phyloP scores from a whole-genome alignment of 2,888 invertebrate species.

The Linnaemya tessellans region DNA sequence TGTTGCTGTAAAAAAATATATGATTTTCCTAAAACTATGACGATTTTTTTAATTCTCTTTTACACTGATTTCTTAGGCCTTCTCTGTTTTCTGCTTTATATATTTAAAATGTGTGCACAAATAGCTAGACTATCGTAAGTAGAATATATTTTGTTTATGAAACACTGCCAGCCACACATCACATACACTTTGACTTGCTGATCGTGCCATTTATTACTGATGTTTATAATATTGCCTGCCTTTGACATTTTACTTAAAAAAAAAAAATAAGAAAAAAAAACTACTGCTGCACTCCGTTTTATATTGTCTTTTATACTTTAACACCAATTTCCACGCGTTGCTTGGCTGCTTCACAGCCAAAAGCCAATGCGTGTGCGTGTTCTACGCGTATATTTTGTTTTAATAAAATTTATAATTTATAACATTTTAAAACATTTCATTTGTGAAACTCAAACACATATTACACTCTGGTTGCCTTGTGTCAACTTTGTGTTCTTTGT shows the following conservation, averaged over 20 bases:
- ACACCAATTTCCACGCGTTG: background rate
- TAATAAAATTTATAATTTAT: slow-evolving; percentile 46
- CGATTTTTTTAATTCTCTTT: too few species aligned
- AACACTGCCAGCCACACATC: background rate
- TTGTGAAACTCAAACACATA: slow-evolving; percentile 36
- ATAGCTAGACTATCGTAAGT: too few species aligned
- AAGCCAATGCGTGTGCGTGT: slow-evolving; percentile 32
- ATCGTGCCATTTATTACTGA: background rate
- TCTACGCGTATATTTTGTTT: slow-evolving; percentile 22
- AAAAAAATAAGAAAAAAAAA: too few species aligned
- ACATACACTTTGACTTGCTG: background rate
- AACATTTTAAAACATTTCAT: slow-evolving; percentile 35
- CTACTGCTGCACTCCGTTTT: background rate
- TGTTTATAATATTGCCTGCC: background rate
- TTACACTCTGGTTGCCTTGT: slow-evolving; percentile 6
- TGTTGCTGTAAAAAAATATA: too few species aligned
- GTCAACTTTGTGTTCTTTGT: background rate
- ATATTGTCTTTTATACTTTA: background rate
- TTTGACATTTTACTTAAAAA: background rate
- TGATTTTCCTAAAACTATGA: too few species aligned
- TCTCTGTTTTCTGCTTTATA: too few species aligned
- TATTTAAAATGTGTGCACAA: too few species aligned
- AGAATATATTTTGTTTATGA: too few species aligned
- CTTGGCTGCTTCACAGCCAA: background rate
- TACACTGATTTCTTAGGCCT: too few species aligned